Conservation (phyloP, 2,888 invertebrate species). For the Coleophora deauratella region DNA sequence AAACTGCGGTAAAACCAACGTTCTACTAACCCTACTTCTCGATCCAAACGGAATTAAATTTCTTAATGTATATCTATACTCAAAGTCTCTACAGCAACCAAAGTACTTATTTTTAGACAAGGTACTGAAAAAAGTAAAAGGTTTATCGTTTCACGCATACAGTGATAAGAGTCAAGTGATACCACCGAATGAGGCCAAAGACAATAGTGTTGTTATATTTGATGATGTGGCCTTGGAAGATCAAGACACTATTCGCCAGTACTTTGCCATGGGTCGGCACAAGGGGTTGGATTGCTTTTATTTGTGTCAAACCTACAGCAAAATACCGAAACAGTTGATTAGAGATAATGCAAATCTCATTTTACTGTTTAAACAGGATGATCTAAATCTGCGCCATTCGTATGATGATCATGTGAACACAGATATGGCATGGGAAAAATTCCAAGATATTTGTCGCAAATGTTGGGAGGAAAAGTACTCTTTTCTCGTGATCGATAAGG, state of each 20-base stretch:
- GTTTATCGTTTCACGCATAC: neutral
- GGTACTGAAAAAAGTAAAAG: neutral
- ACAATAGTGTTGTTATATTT: constrained; percentile 14
- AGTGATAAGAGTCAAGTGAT: neutral
- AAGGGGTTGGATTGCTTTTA: constrained; percentile 16
- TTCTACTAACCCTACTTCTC: constrained; percentile 7
- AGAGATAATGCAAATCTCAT: constrained; percentile 21
- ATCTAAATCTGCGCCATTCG: constrained; percentile 23
- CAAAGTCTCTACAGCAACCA: neutral
- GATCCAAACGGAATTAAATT: neutral
- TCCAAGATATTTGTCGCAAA: too few species aligned
- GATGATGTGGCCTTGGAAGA: constrained; percentile 17
- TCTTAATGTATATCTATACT: neutral
- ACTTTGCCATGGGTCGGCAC: constrained; percentile 13
- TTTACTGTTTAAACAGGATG: constrained; percentile 25
- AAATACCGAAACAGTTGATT: constrained; percentile 25
- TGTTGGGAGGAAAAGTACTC: too few species aligned
- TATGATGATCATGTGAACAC: too few species aligned
- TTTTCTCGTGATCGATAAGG: too few species aligned
- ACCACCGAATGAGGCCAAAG: constrained; percentile 11
- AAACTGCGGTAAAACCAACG: too few species aligned
- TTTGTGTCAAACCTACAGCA: constrained; percentile 28
- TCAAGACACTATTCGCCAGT: constrained; percentile 8
- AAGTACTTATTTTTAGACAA: neutral
- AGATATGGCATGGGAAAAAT: too few species aligned